Evolutionary conservation across 2,797 vertebrate species (phyloP).

Genomic region (Furcifer pardalis): DNA sequence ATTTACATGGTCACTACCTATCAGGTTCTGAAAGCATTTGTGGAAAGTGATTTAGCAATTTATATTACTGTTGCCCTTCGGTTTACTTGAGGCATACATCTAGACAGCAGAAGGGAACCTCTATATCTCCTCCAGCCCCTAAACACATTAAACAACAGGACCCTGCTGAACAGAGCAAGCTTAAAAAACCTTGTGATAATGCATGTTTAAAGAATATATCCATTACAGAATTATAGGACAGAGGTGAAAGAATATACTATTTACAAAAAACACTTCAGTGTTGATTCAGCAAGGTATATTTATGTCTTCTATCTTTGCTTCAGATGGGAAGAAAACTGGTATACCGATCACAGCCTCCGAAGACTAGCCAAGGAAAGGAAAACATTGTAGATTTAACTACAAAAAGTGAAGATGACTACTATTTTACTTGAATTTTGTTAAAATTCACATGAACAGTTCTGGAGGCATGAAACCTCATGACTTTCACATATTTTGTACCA

Average conservation of each 20-base stretch:
- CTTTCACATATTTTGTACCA: neutral
- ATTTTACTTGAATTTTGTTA: constrained; percentile 60
- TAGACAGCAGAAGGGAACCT: neutral
- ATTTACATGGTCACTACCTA: neutral
- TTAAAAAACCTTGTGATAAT: neutral
- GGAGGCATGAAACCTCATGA: too few species aligned
- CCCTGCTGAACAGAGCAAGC: neutral
- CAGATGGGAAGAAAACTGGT: constrained; percentile 63
- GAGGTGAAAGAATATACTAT: neutral
- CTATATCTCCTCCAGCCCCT: neutral
- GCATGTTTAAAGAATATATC: neutral
- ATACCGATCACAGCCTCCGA: constrained; percentile 62
- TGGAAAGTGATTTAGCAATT: neutral
- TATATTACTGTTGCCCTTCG: neutral
- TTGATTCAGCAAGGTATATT: neutral
- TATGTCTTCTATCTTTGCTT: constrained; percentile 27
- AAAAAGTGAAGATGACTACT: constrained; percentile 58
- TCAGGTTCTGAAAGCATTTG: neutral
- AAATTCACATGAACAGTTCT: neutral
- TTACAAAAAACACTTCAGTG: neutral
- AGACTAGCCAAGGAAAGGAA: constrained; percentile 13
- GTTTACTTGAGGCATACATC: neutral
- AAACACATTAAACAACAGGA: neutral
- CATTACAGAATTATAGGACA: neutral
- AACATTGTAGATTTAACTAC: constrained; percentile 11